A percentile compares a stretch with the other conserved stretches of the same genome.
Conservation (phyloP, 35 echinoderm and acorn worm genomes). For the Acanthaster planci region DNA sequence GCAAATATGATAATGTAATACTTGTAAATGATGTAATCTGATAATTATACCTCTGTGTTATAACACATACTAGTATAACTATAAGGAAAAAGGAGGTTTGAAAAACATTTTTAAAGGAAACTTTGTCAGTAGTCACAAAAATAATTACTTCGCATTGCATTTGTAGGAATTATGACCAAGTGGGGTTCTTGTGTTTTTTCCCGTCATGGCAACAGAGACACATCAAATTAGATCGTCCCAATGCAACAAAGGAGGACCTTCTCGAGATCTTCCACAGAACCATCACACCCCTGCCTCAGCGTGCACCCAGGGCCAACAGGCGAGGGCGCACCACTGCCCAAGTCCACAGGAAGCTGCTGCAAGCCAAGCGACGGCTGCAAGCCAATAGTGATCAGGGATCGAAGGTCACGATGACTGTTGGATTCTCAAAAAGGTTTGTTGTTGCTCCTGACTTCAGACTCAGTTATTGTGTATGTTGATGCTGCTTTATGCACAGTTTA, state of each 20-base stretch:
- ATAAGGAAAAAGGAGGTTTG: no score
- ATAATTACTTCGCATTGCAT: no score
- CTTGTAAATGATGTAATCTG: no score
- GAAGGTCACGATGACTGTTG: neutral
- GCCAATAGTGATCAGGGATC: neutral
- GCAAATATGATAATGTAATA: no score
- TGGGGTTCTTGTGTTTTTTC: neutral
- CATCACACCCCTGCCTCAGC: slow-evolving; percentile 62
- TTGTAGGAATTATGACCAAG: no score
- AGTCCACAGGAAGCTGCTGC: slow-evolving; percentile 49
- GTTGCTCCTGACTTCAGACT: no score
- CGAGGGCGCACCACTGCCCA: slow-evolving; percentile 46
- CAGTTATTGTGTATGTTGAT: no score
- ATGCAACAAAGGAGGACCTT: slow-evolving; percentile 32
- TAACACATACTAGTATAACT: no score
- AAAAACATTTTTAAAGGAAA: no score
- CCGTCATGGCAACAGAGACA: slow-evolving; percentile 50
- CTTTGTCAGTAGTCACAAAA: no score
- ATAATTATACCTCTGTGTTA: no score
- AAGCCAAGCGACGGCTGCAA: slow-evolving; percentile 16
- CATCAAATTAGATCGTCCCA: slow-evolving; percentile 42
- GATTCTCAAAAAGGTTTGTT: neutral
- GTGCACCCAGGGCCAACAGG: slow-evolving; percentile 50
- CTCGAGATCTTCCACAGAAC: slow-evolving; percentile 62
- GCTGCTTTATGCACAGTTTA: no score